Evolutionary conservation across 1,140 invertebrate species (phyloP), one percentile per base, ranked within the genome.

Genomic region (Cydia pomonella): DNA sequence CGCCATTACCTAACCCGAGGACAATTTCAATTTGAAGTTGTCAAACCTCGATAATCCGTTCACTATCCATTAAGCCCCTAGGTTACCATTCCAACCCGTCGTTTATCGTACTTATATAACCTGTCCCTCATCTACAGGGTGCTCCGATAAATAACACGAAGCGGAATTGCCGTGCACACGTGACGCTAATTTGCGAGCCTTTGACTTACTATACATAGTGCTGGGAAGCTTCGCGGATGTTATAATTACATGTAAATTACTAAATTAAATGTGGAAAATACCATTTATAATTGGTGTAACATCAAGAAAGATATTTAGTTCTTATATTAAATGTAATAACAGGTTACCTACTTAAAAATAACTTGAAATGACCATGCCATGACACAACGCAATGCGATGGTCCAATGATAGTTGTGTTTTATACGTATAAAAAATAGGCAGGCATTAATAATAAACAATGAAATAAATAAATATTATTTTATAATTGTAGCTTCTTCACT

Each of bases 41-140:
- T 64, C 13, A 64, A 64, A 64, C 63, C 63, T 33, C 63, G 63
- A 64, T 64, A 64, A 64, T 64, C 63, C 25, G 27, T 64, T 64
- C 63, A 64, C 63, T 64, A 64, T 64, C 63, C 63, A 64, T 64
- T 64, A 64, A 64, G n/a, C 63, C 63, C 23, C n/a, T 63, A 33
- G 25, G 63, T 64, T 64, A 29, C 4, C 53, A n/a, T 59, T 27
- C 63, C 63, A 29, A n/a, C 1, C 23, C 25, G 1, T 64, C 13
- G n/a, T 64, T 64, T n/a, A 7, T 33, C 10, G 27, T 64, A 64
- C 27, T 64, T 64, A 64, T 64, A 64, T 64, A 64, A 64, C 63
- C 63, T 64, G 63, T 64, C 63, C 63, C 7, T 64, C 63, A 63
- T 63, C 21, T 63, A 33, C 63, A 64, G 27, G 25, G 13, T 64